These are phyloP conservation scores for Chouioia cunea DNA, from an alignment of 2,888 invertebrate genomes.

Conservation along the genomic window DNA sequence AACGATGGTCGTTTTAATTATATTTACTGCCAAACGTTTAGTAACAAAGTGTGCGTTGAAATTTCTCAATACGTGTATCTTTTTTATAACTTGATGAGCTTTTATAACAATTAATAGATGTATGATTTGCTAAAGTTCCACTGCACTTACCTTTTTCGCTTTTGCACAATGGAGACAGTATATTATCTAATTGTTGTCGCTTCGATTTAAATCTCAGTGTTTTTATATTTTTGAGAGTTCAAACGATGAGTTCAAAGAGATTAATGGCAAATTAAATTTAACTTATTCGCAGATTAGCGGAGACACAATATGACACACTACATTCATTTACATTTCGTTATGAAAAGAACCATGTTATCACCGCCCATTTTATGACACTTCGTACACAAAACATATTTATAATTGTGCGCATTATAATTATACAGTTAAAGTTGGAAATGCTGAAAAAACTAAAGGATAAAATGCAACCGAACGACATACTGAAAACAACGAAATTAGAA, in stretches of 20 bases:
- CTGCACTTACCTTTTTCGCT: too few relatives aligned
- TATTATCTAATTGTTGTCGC: too few relatives aligned
- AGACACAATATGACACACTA: conserved; percentile 47
- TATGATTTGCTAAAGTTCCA: too few relatives aligned
- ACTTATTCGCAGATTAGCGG: conserved; percentile 50
- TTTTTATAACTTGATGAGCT: too few relatives aligned
- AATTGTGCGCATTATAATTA: conserved; percentile 49
- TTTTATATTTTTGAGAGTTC: too few relatives aligned
- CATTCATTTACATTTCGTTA: conserved; percentile 43
- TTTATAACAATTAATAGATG: too few relatives aligned
- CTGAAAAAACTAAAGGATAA: conserved; percentile 74
- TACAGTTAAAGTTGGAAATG: conserved; percentile 79
- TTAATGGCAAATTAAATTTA: conserved; percentile 31
- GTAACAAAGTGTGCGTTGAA: too few relatives aligned
- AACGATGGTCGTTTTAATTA: too few relatives aligned
- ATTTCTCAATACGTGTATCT: too few relatives aligned
- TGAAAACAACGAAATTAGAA: conserved; percentile 73
- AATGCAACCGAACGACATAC: conserved; percentile 69
- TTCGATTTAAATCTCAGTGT: too few relatives aligned
- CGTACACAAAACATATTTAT: conserved; percentile 10
- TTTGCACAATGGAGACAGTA: too few relatives aligned
- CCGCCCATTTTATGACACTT: conserved; percentile 24
- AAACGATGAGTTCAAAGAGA: background rate
- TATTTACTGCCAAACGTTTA: too few relatives aligned
- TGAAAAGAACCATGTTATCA: conserved; percentile 30